Percentiles rank a stretch among this genome's conserved stretches.
These are phyloP conservation scores for Guaruba guarouba DNA, from an alignment of 2,113 vertebrate species.

Conservation along the genomic window DNA sequence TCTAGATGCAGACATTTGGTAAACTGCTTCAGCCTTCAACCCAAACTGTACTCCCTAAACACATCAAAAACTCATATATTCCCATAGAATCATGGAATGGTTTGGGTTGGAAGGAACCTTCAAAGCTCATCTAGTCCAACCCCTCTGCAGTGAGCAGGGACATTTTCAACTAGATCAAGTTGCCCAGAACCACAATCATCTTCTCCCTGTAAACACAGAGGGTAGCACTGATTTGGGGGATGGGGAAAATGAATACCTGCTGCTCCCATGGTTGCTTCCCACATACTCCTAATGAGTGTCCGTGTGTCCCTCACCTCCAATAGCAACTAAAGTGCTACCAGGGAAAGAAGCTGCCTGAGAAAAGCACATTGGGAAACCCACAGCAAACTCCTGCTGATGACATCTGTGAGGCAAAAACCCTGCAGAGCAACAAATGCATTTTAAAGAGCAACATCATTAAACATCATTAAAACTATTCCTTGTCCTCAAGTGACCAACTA, in stretches of 20 bases:
- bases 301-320: neutral
- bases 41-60: neutral
- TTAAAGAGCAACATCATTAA: neutral
- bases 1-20: neutral
- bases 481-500: neutral
- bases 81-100: neutral
- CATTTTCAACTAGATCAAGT: neutral
- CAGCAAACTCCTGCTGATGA: neutral
- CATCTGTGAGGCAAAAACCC: neutral
- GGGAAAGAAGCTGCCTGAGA: neutral
- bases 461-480: neutral
- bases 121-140: neutral
- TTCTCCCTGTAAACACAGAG: neutral
- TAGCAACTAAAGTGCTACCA: neutral
- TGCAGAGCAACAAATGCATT: neutral
- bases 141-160: neutral
- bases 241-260: neutral
- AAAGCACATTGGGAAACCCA: neutral
- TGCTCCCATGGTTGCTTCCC: neutral
- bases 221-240: neutral
- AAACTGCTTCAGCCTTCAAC: neutral
- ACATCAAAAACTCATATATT: neutral
- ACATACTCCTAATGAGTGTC: fast-evolving
- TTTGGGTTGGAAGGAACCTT: neutral
- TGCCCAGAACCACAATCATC: neutral